Evolutionary conservation across 2,797 vertebrate species (phyloP), one percentile per base, ranked within the genome.

Genomic region (Oryzias dopingdopingensis): DNA sequence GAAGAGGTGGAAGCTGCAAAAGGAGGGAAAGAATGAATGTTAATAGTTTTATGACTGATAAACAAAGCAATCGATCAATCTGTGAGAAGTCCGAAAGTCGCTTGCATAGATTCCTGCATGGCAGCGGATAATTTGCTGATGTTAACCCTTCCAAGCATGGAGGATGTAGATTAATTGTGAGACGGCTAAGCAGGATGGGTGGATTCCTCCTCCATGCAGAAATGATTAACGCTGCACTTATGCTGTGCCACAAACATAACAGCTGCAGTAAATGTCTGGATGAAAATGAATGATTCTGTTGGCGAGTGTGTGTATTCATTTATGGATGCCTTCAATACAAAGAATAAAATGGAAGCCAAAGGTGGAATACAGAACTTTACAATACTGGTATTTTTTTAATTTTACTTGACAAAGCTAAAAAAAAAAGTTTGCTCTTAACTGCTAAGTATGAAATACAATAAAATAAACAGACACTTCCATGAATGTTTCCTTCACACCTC

Each of bases 31-130:
- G 89, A 91, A 89, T 86, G 89, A 92, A 90, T 85, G 86, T 85
- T 87, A 89, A 91, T 86, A 88, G 80, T 83, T 91, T 91, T 89
- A 91, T 90, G 86, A 92, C 85, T 77, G 82, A 91, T 91, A 92
- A 90, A 92, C 90, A 91, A 91, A 90, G 86, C 86, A 86, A 92
- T 92, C 84, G 86, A 92, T 91, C 90, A 91, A 89, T 91, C 86
- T 29, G 65, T 18, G 70, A 51, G 64, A 63, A 76, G 85, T 72
- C 22, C 23, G 43, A 65, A 77, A 81, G 81, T 81, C 82, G 79
- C 76, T 82, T 83, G 82, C 85, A 81, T 54, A 76, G 79, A 70
- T 79, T 88, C 70, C 77, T 68, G 72, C 82, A 82, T 50, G 73
- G 76, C 67, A 75, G 83, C 76, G 79, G 80, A 87, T 87, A 76